Conservation (phyloP, 2,888 invertebrate genomes). For the Nomada fabriciana region DNA sequence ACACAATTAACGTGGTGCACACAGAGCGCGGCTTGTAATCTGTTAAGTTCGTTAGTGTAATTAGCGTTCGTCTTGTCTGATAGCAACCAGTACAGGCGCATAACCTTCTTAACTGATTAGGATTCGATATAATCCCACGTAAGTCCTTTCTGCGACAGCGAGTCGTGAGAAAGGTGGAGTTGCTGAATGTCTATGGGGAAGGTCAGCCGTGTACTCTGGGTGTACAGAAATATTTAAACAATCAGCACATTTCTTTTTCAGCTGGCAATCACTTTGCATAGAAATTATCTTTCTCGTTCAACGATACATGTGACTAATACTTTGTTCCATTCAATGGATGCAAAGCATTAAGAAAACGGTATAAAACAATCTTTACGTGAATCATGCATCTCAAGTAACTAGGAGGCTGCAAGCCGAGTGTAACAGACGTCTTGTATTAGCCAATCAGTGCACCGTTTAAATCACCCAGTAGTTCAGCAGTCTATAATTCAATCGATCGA, state of each 20-base stretch:
- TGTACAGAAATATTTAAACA: too few relatives aligned
- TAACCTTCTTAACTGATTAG: constrained; percentile 36
- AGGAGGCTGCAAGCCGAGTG: not conserved
- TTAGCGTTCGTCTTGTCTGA: constrained; percentile 22
- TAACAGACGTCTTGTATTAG: not conserved
- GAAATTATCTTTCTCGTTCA: too few relatives aligned
- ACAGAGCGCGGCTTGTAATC: constrained; percentile 22
- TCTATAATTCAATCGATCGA: not conserved
- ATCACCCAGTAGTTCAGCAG: not conserved
- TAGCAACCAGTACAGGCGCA: not conserved
- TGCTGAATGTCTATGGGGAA: constrained; percentile 9
- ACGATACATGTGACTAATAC: too few relatives aligned
- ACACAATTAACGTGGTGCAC: not conserved
- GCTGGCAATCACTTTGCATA: too few relatives aligned
- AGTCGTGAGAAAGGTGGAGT: constrained; percentile 39
- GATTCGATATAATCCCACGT: constrained; percentile 41
- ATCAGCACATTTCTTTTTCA: too few relatives aligned
- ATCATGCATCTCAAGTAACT: not conserved
- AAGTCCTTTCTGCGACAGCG: constrained; percentile 17
- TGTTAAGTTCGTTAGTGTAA: constrained; percentile 53
- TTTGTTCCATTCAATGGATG: too few relatives aligned
- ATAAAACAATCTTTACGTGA: too few relatives aligned
- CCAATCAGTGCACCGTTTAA: not conserved
- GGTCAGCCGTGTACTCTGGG: constrained; percentile 6
- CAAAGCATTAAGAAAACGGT: not conserved